A percentile compares a stretch with the other conserved stretches of the same genome.
These are phyloP conservation scores for Megaceryle maxima DNA, from an alignment of 2,113 vertebrate genomes.

Conservation along the genomic window DNA sequence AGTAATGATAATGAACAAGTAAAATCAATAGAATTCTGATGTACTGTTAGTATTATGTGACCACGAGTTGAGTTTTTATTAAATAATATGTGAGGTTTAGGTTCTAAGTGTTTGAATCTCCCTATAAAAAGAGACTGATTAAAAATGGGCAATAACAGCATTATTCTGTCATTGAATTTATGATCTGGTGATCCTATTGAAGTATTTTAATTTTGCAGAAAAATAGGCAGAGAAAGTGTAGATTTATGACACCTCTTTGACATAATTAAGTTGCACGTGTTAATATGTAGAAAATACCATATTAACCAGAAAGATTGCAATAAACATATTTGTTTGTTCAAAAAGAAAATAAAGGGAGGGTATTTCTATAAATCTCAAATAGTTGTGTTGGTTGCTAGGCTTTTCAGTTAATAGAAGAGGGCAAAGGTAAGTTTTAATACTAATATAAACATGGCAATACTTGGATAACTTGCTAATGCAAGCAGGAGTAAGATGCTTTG, in stretches of 20 bases:
- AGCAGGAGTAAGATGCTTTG: background rate
- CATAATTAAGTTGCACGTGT: conserved; percentile 6
- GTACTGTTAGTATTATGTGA: background rate
- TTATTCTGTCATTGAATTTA: background rate
- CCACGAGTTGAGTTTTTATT: background rate
- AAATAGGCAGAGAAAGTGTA: background rate
- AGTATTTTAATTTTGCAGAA: conserved; percentile 10
- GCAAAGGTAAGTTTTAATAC: background rate
- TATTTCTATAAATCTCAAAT: background rate
- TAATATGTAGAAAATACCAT: background rate
- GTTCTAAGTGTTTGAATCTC: background rate
- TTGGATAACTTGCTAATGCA: background rate
- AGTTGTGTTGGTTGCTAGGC: background rate
- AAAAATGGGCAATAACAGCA: background rate
- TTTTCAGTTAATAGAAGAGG: background rate
- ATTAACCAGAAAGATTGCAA: background rate
- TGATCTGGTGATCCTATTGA: background rate
- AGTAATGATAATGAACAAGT: background rate
- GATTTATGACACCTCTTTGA: background rate
- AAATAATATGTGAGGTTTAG: background rate
- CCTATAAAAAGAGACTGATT: background rate
- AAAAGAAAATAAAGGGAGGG: background rate
- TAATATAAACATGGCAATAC: background rate
- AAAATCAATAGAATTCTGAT: background rate
- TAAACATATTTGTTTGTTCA: background rate